A percentile compares a stretch with the other conserved stretches of the same genome.
Evolutionary conservation across 2,888 invertebrate genomes (phyloP).

Genomic region (Sphaeridia pumilis): DNA sequence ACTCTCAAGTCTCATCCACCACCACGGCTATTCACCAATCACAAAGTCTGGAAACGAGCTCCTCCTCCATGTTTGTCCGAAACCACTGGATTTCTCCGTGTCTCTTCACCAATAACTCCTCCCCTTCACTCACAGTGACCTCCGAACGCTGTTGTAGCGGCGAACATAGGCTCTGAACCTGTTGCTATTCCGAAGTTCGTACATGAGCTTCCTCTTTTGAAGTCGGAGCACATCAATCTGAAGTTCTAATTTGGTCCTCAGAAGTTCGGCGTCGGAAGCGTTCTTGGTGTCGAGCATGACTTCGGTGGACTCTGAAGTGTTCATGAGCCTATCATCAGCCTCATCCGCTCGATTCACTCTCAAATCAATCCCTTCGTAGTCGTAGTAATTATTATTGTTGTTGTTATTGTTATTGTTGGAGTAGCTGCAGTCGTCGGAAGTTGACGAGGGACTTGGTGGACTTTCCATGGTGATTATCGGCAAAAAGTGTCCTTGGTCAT

Average conservation of each 20-base stretch:
- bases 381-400: constrained; percentile 18
- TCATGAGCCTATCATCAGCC: constrained; percentile 11
- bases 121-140: constrained; percentile 8
- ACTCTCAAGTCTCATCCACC: constrained; percentile 9
- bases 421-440: constrained; percentile 9
- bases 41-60: constrained; percentile 9
- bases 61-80: constrained; percentile 4
- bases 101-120: no score
- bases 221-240: constrained; percentile 34
- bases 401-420: constrained; percentile 17
- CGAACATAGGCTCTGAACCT: constrained; percentile 10
- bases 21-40: constrained; percentile 10
- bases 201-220: constrained; percentile 28
- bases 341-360: constrained; percentile 23
- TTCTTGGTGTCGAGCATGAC: constrained; percentile 7
- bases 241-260: constrained; percentile 25
- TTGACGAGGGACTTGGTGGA: constrained; percentile 9
- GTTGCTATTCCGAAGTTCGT: constrained; percentile 11
- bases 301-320: constrained; percentile 17
- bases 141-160: constrained; percentile 5
- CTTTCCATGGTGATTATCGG: constrained; percentile 35
- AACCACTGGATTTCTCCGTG: constrained; percentile 1
- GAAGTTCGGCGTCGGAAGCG: constrained; percentile 15
- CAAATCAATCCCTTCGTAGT: constrained; percentile 34
- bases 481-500: constrained; percentile 27